Base-by-base conservation (phyloP, 92 coral and sea anemone genomes). In the Hydrozoanthus gracilis region DNA sequence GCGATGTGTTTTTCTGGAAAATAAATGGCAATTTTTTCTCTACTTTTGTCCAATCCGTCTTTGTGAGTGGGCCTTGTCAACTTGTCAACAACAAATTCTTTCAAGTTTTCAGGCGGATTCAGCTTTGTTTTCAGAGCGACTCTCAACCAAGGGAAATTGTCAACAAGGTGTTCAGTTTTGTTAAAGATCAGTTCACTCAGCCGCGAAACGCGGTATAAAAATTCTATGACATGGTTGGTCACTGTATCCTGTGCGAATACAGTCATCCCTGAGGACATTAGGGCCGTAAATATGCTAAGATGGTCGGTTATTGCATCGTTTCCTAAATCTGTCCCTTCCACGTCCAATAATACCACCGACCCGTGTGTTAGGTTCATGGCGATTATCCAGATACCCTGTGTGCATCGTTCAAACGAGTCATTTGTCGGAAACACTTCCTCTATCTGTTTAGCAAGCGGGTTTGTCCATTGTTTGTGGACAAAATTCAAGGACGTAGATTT, bases 401-500 rank as follows among this genome's bases (percentile, higher is more conserved):
- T 78, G 8, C 71, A 60, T 3, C 71, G 71, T n/a, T 78, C 44
- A n/a, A 45, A 3, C 11, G 83, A 60, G 27, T 78, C 83, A 8
- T 44, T 61, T 0, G 83, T 78, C n/a, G 11, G 71, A 14, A 78
- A 78, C 4, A 58, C 51, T 10, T 78, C 83, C 12, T 60, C 45
- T 39, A 61, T 5, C 16, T 60, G 55, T n/a, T 1, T 14, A 13
- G 11, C 55, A n/a, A 17, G 9, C 0, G 48, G 17, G 39, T 72
- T 70, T 52, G 51, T 35, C 82, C 64, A 82, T 12, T 60, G 54
- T 7, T 14, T 15, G 18, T 76, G 86, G 46, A 93, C 71, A 44
- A 91, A 79, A 84, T 93, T 93, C 91, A 89, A 61, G 68, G 92
- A 82, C 13, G 96, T 93, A 8, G 96, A 93, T 64, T 91, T 93